These are phyloP conservation scores for Capromys pilorides DNA, from an alignment of 2,797 vertebrate genomes.

Conservation along the genomic window DNA sequence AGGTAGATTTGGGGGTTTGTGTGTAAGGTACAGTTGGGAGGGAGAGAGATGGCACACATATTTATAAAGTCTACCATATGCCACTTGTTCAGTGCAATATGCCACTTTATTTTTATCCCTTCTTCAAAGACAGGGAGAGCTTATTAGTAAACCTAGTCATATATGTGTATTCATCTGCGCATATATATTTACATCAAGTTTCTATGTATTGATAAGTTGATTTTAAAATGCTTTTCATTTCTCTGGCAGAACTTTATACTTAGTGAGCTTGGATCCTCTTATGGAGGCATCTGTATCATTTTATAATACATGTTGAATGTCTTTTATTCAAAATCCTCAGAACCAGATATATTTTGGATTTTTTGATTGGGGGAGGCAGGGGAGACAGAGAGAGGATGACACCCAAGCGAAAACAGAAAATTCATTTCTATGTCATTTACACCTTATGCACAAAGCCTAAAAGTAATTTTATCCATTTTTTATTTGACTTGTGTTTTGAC, in stretches of 20 bases:
- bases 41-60: conserved; percentile 20
- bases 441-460: background rate
- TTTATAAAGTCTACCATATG: conserved; percentile 72
- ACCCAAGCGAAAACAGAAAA: background rate
- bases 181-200: conserved; percentile 4
- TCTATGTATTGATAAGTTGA: conserved; percentile 14
- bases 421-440: background rate
- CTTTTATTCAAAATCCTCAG: background rate
- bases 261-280: conserved; percentile 7
- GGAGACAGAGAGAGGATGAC: background rate
- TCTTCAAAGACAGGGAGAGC: conserved; percentile 46
- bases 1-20: conserved; percentile 13
- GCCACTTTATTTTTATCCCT: conserved; percentile 70
- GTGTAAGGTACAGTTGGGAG: background rate
- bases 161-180: background rate
- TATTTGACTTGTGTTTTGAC: background rate
- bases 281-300: background rate
- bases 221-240: conserved; percentile 48
- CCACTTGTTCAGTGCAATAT: conserved; percentile 58
- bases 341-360: background rate
- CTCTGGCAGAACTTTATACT: conserved; percentile 15
- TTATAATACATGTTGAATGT: background rate
- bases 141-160: conserved; percentile 52
- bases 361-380: background rate
- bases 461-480: background rate